A percentile compares a stretch with the other conserved stretches of the same genome.
These are phyloP conservation scores for Illadopsis cleaveri DNA, from an alignment of 2,113 vertebrate species.

Conservation along the genomic window DNA sequence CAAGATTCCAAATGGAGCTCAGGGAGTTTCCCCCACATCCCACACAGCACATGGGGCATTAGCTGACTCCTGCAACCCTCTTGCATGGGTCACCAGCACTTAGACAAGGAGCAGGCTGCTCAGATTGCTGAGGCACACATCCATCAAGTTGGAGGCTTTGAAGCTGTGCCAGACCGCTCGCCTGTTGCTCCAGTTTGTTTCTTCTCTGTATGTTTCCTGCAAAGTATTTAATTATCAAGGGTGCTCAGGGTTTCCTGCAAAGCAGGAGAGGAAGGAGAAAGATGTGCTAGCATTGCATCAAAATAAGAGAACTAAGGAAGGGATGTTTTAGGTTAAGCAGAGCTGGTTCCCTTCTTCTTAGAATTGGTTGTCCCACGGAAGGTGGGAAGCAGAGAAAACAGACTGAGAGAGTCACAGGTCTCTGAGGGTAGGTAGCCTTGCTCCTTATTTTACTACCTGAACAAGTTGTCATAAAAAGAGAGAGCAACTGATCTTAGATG, in stretches of 20 bases:
- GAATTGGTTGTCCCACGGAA: neutral
- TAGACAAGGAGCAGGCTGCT: neutral
- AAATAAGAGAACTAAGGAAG: neutral
- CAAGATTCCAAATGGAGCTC: neutral
- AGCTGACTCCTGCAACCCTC: neutral
- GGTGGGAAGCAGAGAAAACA: neutral
- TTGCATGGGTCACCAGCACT: neutral
- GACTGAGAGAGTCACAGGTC: neutral
- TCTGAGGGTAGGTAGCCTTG: neutral
- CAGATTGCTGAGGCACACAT: neutral
- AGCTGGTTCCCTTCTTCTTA: neutral
- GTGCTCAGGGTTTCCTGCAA: neutral
- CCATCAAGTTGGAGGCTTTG: neutral
- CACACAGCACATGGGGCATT: neutral
- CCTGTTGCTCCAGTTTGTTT: neutral
- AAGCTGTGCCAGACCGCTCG: accelerated
- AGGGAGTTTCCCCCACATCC: neutral
- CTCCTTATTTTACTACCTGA: neutral
- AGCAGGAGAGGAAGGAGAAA: neutral
- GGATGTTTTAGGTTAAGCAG: neutral
- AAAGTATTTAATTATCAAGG: neutral
- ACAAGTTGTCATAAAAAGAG: neutral
- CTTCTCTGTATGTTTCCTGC: neutral
- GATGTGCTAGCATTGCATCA: neutral
- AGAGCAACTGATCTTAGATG: neutral